A percentile compares a stretch with the other conserved stretches of the same genome.
phyloP scores from a whole-genome alignment of 2,113 vertebrate genomes.

The Lagopus muta region DNA sequence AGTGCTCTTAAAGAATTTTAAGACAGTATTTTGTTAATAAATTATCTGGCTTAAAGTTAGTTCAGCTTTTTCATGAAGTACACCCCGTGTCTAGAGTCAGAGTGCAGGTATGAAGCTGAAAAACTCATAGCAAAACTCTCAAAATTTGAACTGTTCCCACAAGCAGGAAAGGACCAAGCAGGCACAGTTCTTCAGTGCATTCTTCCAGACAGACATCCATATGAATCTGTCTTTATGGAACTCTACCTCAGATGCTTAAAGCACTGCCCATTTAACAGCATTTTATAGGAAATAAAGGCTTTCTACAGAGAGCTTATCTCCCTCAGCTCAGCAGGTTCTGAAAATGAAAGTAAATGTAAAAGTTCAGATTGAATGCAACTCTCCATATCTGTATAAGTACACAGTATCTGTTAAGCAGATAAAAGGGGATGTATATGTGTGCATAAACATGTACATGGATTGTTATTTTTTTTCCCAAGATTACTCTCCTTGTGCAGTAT shows the following conservation, averaged over 20 bases:
- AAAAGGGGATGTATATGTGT: accelerated
- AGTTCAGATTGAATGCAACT: background rate
- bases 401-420: accelerated
- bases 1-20: background rate
- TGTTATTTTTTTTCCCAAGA: background rate
- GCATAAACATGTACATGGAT: too few relatives aligned
- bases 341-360: background rate
- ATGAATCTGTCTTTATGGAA: background rate
- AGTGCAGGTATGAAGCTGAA: background rate
- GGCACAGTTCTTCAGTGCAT: background rate
- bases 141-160: background rate
- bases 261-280: background rate
- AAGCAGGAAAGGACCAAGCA: accelerated
- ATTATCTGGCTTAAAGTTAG: background rate
- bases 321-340: background rate
- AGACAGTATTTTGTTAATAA: background rate
- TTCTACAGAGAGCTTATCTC: background rate
- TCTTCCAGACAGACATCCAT: background rate
- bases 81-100: background rate
- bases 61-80: background rate
- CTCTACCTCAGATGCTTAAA: background rate
- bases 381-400: background rate
- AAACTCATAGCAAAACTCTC: background rate
- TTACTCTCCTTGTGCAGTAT: background rate
- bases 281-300: background rate